phyloP scores from a whole-genome alignment of 2,888 invertebrate species.

The Pteria penguin region DNA sequence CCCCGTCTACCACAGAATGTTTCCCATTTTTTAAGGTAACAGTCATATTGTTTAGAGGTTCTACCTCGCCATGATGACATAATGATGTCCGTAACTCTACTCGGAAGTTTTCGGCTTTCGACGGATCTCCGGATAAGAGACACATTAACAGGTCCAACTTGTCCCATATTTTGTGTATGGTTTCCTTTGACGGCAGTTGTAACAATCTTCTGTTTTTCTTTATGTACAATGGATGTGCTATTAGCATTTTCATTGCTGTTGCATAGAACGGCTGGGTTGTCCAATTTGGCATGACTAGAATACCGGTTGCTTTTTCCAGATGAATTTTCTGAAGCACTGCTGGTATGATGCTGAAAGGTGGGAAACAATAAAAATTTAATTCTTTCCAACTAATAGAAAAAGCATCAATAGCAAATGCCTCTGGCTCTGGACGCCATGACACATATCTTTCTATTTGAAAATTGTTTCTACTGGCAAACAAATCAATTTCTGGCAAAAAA shows the following conservation, averaged over 20 bases:
- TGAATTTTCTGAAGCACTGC: background rate
- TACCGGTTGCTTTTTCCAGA: background rate
- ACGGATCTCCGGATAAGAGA: slow-evolving; percentile 13
- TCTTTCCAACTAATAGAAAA: slow-evolving; percentile 1
- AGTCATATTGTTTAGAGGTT: slow-evolving; percentile 5
- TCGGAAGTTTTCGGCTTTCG: background rate
- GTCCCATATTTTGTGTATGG: slow-evolving; percentile 2
- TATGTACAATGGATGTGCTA: no score
- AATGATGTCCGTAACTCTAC: background rate
- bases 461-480: background rate
- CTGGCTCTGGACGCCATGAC: slow-evolving; percentile 14
- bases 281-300: slow-evolving; percentile 12
- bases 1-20: slow-evolving; percentile 15
- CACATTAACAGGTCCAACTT: slow-evolving; percentile 11
- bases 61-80: background rate
- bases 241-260: slow-evolving; percentile 3
- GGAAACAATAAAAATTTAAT: slow-evolving; percentile 2
- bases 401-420: slow-evolving; percentile 19
- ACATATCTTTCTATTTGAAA: slow-evolving; percentile 6
- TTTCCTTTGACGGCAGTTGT: background rate
- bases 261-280: slow-evolving; percentile 14
- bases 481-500: slow-evolving; percentile 7
- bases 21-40: background rate
- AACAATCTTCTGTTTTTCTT: background rate
- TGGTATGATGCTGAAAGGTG: slow-evolving; percentile 8